Evolutionary conservation across 23 tunicate species (phyloP).

Genomic region (Halocynthia roretzi): DNA sequence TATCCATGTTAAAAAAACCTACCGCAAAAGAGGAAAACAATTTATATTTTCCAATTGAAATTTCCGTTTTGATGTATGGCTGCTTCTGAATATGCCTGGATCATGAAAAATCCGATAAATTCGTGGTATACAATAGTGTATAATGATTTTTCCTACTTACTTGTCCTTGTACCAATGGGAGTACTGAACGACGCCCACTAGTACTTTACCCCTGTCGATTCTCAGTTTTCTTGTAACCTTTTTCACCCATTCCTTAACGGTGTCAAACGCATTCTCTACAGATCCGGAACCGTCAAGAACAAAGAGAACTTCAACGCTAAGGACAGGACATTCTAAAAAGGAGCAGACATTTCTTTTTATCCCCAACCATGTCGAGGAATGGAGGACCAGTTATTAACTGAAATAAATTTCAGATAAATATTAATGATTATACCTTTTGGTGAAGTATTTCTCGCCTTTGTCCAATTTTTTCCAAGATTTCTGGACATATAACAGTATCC

Average conservation of each 20-base stretch:
- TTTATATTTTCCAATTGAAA: background rate
- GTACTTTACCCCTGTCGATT: background rate
- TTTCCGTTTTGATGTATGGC: background rate
- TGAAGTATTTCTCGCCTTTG: background rate
- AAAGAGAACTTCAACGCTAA: background rate
- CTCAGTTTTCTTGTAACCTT: background rate
- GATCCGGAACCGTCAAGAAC: conserved; percentile 8
- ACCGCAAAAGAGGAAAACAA: background rate
- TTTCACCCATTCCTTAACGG: conserved; percentile 2
- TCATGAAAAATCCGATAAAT: background rate
- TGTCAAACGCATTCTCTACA: background rate
- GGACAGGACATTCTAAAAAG: background rate
- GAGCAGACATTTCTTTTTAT: background rate
- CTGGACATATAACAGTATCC: conserved; percentile 3
- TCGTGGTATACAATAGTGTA: no score
- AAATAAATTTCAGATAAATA: background rate
- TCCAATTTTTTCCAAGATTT: conserved; percentile 1
- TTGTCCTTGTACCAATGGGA: conserved; percentile 1
- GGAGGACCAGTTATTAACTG: background rate
- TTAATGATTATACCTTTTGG: background rate
- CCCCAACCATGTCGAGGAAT: background rate
- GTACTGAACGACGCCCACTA: background rate
- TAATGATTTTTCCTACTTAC: background rate
- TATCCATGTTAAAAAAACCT: background rate
- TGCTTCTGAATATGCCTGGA: background rate